Evolutionary conservation across 37 sponge, comb jelly and placozoan genomes (phyloP), one percentile per base, ranked within the genome.

Genomic region (Crambe crambe): DNA sequence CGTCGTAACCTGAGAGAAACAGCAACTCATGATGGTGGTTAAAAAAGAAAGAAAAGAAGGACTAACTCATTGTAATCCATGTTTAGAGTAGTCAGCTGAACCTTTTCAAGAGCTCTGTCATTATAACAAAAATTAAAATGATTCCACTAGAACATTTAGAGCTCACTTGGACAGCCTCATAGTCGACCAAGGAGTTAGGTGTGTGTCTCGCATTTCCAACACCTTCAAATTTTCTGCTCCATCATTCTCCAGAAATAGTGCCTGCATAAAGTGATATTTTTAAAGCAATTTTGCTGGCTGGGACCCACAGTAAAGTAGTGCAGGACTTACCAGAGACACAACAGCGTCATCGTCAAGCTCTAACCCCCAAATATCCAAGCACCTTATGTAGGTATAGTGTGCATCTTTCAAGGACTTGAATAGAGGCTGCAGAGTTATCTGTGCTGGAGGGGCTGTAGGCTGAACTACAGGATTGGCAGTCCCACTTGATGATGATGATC

Each of bases 231-330:
- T 67, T 20, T 22, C 30, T 34, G 67, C 82, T 4, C 64, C 29
- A 23, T 66, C 31, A 67, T 58, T 83, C 80, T 89, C 85, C 37
- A 89, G 44, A 60, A 75, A 83, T n/a, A 83, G 37, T 6, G 85
- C 85, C 89, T 89, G 54, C 39, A 29, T 5, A 27, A 27, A 30
- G 15, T 38, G 12, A 47, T 47, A 15, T 6, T 47, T 47, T 47
- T 47, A 15, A 47, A 47, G 51, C 12, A 12, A 47, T 1, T 12
- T 37, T 25, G 0, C 1, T 68, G 34, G 32, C 6, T 62, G n/a
- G n/a, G n/a, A n/a, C n/a, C n/a, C n/a, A n/a, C n/a, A n/a, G n/a
- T n/a, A n/a, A n/a, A n/a, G n/a, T n/a, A n/a, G n/a, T n/a, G n/a
- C 26, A 62, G 38, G 18, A 63, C 38, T 41, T 58, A 87, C 86